A percentile compares a stretch with the other conserved stretches of the same genome.
Conservation (phyloP, 2,888 invertebrate species). For the Chaitophorus viminalis region DNA sequence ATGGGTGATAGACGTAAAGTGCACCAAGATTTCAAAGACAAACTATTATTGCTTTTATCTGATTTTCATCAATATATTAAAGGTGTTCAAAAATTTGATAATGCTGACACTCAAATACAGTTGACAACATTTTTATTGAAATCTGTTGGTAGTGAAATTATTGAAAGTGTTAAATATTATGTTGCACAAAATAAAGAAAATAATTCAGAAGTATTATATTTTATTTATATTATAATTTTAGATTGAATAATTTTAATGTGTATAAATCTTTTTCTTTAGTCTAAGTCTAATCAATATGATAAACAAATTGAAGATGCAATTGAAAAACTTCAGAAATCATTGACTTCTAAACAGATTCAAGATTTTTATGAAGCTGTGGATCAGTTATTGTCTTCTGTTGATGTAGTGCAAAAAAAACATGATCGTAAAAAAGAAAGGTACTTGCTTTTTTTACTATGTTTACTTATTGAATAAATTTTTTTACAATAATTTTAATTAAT, state of each 20-base stretch:
- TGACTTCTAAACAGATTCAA: slow-evolving; percentile 70
- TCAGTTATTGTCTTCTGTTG: slow-evolving; percentile 76
- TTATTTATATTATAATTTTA: slow-evolving; percentile 7
- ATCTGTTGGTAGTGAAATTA: slow-evolving; percentile 83
- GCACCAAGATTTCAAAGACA: slow-evolving; percentile 84
- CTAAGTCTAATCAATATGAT: slow-evolving; percentile 46
- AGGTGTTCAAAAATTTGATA: slow-evolving; percentile 72
- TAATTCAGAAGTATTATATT: slow-evolving; percentile 67
- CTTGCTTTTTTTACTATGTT: background rate
- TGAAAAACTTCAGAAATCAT: slow-evolving; percentile 75
- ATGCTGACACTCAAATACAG: slow-evolving; percentile 71
- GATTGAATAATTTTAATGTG: background rate
- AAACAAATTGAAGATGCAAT: slow-evolving; percentile 71
- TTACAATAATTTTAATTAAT: background rate
- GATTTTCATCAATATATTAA: slow-evolving; percentile 84
- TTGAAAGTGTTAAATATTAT: slow-evolving; percentile 81
- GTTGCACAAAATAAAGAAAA: slow-evolving; percentile 76
- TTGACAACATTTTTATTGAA: slow-evolving; percentile 86
- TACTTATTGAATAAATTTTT: no score
- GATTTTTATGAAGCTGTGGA: slow-evolving; percentile 71
- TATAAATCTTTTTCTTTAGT: slow-evolving; percentile 25
- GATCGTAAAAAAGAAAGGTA: slow-evolving; percentile 85
- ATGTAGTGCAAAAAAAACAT: slow-evolving; percentile 83
- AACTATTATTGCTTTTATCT: slow-evolving; percentile 78
- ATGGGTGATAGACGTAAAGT: slow-evolving; percentile 79